phyloP scores from a whole-genome alignment of 2,113 vertebrate species.

The Piprites chloris region DNA sequence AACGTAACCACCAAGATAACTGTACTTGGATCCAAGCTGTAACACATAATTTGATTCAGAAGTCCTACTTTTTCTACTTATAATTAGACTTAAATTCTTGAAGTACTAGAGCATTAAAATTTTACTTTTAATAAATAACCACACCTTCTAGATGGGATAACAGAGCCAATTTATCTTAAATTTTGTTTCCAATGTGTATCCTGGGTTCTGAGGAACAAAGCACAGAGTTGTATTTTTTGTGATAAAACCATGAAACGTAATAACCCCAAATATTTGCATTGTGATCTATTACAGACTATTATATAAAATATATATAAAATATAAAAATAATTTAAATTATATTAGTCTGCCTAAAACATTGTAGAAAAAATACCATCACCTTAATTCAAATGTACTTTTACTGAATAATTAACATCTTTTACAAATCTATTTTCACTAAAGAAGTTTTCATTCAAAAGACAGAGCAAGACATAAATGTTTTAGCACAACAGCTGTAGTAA shows the following conservation, averaged over 20 bases:
- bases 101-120: neutral
- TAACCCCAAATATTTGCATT: neutral
- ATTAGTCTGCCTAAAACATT: neutral
- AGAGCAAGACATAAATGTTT: slow-evolving; percentile 2
- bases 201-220: neutral
- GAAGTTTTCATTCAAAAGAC: slow-evolving; percentile 5
- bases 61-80: neutral
- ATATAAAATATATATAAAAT: neutral
- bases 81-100: neutral
- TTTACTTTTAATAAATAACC: neutral
- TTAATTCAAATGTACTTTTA: slow-evolving; percentile 4
- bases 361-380: neutral
- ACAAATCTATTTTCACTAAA: slow-evolving; percentile 11
- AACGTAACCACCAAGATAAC: neutral
- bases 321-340: neutral
- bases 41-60: neutral
- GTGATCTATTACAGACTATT: neutral
- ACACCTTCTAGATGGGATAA: neutral
- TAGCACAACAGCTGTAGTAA: slow-evolving; percentile 46
- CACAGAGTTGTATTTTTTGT: neutral
- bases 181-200: neutral
- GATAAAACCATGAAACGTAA: neutral
- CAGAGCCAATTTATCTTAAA: neutral
- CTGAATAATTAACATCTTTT: slow-evolving; percentile 16
- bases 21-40: neutral